These are phyloP conservation scores for Cartodere bifasciata DNA, from an alignment of 2,888 invertebrate genomes.

Conservation along the genomic window DNA sequence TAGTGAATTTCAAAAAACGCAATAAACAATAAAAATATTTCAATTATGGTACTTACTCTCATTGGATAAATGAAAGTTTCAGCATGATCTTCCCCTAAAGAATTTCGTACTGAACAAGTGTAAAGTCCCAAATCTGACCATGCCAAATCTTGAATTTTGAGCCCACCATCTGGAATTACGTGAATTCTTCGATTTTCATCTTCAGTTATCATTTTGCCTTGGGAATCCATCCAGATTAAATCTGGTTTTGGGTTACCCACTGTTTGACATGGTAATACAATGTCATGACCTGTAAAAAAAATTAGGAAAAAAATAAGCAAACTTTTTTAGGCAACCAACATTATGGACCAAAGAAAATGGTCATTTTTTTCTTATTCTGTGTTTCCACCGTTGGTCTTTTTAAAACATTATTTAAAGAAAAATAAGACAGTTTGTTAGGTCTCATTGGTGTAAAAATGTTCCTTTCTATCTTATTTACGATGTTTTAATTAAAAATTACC, in stretches of 20 bases:
- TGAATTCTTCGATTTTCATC: slow-evolving; percentile 35
- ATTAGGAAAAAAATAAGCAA: no score
- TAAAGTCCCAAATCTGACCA: slow-evolving; percentile 79
- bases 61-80: slow-evolving; percentile 65
- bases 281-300: slow-evolving; percentile 43
- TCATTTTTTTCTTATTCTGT: no score
- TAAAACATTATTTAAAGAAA: no score
- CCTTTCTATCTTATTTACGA: no score
- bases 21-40: no score
- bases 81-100: slow-evolving; percentile 46
- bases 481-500: no score
- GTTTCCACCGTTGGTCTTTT: no score
- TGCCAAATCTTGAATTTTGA: slow-evolving; percentile 54
- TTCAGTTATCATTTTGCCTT: slow-evolving; percentile 39
- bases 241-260: slow-evolving; percentile 48
- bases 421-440: no score
- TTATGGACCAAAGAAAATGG: no score
- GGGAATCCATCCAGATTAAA: slow-evolving; percentile 53
- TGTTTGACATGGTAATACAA: slow-evolving; percentile 57
- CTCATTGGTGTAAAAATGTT: no score
- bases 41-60: slow-evolving; percentile 22
- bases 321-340: no score
- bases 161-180: slow-evolving; percentile 58
- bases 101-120: slow-evolving; percentile 60
- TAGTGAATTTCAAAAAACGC: no score